Evolutionary conservation across 2,113 vertebrate genomes (phyloP).

Genomic region (Cochlearius cochlearius): DNA sequence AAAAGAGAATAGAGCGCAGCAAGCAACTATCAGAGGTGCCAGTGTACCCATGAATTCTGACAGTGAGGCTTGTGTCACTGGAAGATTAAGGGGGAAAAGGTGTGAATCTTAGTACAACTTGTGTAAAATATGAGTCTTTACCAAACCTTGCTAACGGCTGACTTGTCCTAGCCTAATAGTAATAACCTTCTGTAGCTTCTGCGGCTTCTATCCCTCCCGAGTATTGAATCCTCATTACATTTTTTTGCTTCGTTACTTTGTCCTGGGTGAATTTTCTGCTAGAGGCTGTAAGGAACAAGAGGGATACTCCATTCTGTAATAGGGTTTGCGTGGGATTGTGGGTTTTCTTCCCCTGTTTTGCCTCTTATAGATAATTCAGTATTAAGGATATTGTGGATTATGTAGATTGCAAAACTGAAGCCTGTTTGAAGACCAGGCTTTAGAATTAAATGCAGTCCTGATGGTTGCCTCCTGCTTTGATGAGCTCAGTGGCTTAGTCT

Average conservation of each 20-base stretch:
- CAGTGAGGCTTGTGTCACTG: neutral
- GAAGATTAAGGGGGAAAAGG: neutral
- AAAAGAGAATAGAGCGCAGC: neutral
- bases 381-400: neutral
- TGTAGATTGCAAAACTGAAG: neutral
- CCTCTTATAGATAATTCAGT: neutral
- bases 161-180: neutral
- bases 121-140: neutral
- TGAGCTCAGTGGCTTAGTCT: neutral
- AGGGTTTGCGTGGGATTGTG: neutral
- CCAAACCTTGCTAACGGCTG: neutral
- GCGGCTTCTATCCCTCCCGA: neutral
- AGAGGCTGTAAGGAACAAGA: neutral
- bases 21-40: neutral
- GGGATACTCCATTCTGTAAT: neutral
- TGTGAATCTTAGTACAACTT: neutral
- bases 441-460: neutral
- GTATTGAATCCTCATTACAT: neutral
- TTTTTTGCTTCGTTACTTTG: neutral
- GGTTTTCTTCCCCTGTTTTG: neutral
- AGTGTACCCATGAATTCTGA: neutral
- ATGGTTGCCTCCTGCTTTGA: neutral
- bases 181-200: neutral
- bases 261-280: neutral
- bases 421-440: neutral